A percentile compares a stretch with the other conserved stretches of the same genome.
These are phyloP conservation scores for Hydroisotoma schaefferi DNA, from an alignment of 2,888 invertebrate species.

Conservation along the genomic window DNA sequence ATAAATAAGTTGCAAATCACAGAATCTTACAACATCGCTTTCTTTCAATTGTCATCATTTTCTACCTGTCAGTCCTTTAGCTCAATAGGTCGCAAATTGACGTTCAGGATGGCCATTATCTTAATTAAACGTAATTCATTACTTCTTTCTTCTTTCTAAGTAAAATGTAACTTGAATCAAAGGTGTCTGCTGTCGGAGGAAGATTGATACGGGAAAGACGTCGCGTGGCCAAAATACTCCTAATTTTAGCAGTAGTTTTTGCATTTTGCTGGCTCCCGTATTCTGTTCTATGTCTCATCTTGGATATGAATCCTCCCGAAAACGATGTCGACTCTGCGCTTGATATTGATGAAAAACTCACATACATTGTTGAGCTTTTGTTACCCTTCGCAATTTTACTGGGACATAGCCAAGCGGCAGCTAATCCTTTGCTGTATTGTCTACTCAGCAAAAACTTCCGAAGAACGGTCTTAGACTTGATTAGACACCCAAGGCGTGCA, in stretches of 20 bases:
- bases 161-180: too few species aligned
- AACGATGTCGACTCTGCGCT: constrained; percentile 51
- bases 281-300: constrained; percentile 64
- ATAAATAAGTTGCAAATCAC: too few species aligned
- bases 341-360: constrained; percentile 50
- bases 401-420: constrained; percentile 71
- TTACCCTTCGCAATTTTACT: constrained; percentile 65
- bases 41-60: too few species aligned
- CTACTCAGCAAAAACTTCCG: constrained; percentile 71
- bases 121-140: too few species aligned
- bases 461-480: constrained; percentile 62
- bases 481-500: constrained; percentile 50
- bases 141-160: too few species aligned
- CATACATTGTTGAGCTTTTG: constrained; percentile 35
- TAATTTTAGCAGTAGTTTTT: constrained; percentile 69
- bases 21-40: too few species aligned
- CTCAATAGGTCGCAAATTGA: too few species aligned
- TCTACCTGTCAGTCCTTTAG: too few species aligned
- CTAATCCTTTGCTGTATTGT: constrained; percentile 73
- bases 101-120: too few species aligned
- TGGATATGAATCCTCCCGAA: constrained; percentile 56
- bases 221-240: constrained; percentile 70
- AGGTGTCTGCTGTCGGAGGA: constrained; percentile 49
- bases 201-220: constrained; percentile 66
- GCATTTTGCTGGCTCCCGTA: constrained; percentile 76